Base-by-base conservation (phyloP, 2,888 invertebrate genomes). In the Hymenopus coronatus region DNA sequence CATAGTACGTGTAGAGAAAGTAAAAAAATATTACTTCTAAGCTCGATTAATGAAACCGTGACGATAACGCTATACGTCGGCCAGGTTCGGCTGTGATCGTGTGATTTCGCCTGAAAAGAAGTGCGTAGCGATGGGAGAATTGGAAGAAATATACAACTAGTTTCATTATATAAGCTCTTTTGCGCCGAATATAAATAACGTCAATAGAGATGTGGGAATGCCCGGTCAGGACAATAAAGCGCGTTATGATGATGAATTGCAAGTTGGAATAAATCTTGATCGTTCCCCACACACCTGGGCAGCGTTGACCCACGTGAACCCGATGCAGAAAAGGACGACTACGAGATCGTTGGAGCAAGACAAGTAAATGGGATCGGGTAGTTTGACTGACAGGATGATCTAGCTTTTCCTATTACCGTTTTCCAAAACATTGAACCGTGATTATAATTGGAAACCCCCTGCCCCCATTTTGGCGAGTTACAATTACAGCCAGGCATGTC, bases 351-450 rank as follows among this genome's bases (percentile, higher is more conserved):
- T 70, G 54, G 54, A 70, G 54, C 54, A 70, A 70, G 54, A 70
- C 54, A 70, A 70, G 54, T 70, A 70, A 87, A 87, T 87, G 82
- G 40, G 87, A 87, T 82, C 33, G 82, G 30, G 40, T 27, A 25
- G 33, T 87, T 87, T 87, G 40, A 87, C 28, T 82, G 87, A 87
- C 87, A 82, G 82, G 33, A 82, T 87, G 87, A 87, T 87, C 9
- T 70, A 86, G 54, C 54, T 30, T 54, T 30, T 33, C 15, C 87
- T 82, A 82, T 87, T 87, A 87, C 14, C n/a, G 40, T 87, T 87
- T 87, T 87, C 87, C 87, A 87, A 87, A 87, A 87, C 87, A 87
- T 82, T 87, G 82, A 82, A 81, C 33, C 27, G 8, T 70, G 54
- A 70, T 70, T 70, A 70, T 70, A 70, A 70, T 70, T 70, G 54